Evolutionary conservation across 2,113 vertebrate species (phyloP), one percentile per base, ranked within the genome.

Genomic region (Potamarius usumacintae): DNA sequence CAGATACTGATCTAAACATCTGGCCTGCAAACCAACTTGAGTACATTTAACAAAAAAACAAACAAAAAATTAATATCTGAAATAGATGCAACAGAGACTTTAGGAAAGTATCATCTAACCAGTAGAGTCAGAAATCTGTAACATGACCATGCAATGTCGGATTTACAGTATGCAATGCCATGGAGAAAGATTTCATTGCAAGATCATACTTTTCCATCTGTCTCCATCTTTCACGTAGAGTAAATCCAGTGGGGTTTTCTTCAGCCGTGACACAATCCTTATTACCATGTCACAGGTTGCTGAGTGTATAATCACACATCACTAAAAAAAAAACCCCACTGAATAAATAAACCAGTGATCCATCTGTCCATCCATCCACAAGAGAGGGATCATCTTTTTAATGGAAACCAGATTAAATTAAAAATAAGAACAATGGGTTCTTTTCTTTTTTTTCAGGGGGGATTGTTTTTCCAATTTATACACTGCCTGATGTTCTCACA

Each of bases 211-310:
- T 30, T 55, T 72, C 27, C 15, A 15, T 48, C n/a, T 42, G 22
- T 30, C 50, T 53, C 9, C 1, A 22, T 42, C 52, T 60, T 71
- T 82, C 58, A 58, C 53, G 71, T n/a, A 53, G 22, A 48, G 9
- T 81, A 90, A 84, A 90, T 86, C 84, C 86, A 27, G n/a, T 0
- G 10, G 72, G 62, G 77, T 88, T 87, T 50, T 42, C 42, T 42
- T 42, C 42, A 42, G 2, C 42, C 53, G 71, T 27, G 42, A 50
- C 50, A 82, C 87, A 87, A 90, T 92, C 86, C 87, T 71, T 88
- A 89, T 85, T 79, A 83, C 84, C 80, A 82, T 84, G 63, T 77
- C 76, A 27, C 15, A 30, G 25, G 20, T 69, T 58, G 58, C 78
- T 53, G 9, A 87, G 60, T 48, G 53, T 10, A 22, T 83, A n/a